These are phyloP conservation scores for Mesembrinibis cayennensis DNA, from an alignment of 2,113 vertebrate species.

Conservation along the genomic window DNA sequence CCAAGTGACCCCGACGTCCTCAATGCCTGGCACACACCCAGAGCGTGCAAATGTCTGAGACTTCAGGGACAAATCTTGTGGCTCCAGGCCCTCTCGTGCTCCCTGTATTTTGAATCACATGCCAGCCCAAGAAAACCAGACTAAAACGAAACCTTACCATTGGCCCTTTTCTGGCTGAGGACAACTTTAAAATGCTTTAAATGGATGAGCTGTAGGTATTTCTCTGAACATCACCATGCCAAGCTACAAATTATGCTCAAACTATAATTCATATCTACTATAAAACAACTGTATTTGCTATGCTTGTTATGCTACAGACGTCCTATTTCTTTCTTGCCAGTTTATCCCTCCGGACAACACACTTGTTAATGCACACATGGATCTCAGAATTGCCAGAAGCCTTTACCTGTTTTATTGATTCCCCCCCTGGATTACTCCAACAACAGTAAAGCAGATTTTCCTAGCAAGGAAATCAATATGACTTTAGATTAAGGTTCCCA, in stretches of 20 bases:
- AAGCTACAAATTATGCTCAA: not conserved
- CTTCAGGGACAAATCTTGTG: not conserved
- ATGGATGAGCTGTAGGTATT: not conserved
- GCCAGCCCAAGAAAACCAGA: not conserved
- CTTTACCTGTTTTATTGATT: not conserved
- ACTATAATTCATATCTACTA: not conserved
- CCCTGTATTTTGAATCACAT: not conserved
- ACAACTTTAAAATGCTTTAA: not conserved
- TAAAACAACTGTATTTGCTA: not conserved
- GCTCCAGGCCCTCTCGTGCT: not conserved
- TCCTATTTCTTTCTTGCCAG: not conserved
- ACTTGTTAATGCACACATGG: not conserved
- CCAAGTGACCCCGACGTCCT: not conserved
- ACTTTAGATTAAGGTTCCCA: not conserved
- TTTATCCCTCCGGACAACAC: not conserved
- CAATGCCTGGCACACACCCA: not conserved
- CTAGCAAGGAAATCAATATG: not conserved
- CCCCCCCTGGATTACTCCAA: not conserved
- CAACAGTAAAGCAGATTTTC: not conserved
- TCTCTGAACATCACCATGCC: not conserved
- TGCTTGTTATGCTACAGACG: not conserved
- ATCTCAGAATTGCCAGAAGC: not conserved
- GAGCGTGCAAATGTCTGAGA: not conserved
- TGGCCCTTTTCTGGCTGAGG: not conserved
- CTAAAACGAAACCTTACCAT: not conserved